Conservation (phyloP, 2,888 invertebrate genomes). For the Cotesia congregata region DNA sequence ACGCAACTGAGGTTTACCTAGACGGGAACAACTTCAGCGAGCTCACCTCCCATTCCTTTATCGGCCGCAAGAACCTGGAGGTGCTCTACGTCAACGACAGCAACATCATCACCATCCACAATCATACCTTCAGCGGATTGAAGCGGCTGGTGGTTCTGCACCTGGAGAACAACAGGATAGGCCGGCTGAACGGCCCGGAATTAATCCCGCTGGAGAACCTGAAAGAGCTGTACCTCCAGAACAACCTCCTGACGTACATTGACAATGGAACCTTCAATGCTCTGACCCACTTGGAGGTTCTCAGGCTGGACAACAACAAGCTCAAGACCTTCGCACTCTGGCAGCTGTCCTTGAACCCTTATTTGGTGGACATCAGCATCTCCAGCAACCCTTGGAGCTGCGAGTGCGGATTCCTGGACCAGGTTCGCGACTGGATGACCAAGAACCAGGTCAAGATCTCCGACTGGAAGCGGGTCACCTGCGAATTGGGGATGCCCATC, state of each 20-base stretch:
- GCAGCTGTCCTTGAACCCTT: slow-evolving; percentile 87
- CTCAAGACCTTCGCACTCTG: slow-evolving; percentile 87
- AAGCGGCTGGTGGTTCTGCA: slow-evolving; percentile 84
- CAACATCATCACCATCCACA: slow-evolving; percentile 86
- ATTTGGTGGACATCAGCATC: slow-evolving; percentile 88
- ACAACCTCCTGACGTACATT: slow-evolving; percentile 85
- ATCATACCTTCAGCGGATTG: slow-evolving; percentile 92
- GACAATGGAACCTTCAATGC: slow-evolving; percentile 88
- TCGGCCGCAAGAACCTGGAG: slow-evolving; percentile 90
- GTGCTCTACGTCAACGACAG: slow-evolving; percentile 91
- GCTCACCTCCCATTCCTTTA: slow-evolving; percentile 89
- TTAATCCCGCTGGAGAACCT: slow-evolving; percentile 85
- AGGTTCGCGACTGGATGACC: slow-evolving; percentile 85
- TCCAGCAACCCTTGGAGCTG: slow-evolving; percentile 92
- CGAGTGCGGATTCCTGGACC: slow-evolving; percentile 87
- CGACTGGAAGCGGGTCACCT: slow-evolving; percentile 83
- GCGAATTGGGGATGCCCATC: slow-evolving; percentile 80
- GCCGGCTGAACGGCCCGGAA: slow-evolving; percentile 85
- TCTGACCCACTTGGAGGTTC: slow-evolving; percentile 85
- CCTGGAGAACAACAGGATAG: slow-evolving; percentile 88
- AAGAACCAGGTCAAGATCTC: slow-evolving; percentile 85
- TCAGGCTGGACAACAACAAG: slow-evolving; percentile 88
- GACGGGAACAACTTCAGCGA: slow-evolving; percentile 93
- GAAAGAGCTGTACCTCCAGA: slow-evolving; percentile 88
- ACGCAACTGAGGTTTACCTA: slow-evolving; percentile 93